Evolutionary conservation across 1,140 invertebrate species (phyloP).

Genomic region (Formica exsecta): DNA sequence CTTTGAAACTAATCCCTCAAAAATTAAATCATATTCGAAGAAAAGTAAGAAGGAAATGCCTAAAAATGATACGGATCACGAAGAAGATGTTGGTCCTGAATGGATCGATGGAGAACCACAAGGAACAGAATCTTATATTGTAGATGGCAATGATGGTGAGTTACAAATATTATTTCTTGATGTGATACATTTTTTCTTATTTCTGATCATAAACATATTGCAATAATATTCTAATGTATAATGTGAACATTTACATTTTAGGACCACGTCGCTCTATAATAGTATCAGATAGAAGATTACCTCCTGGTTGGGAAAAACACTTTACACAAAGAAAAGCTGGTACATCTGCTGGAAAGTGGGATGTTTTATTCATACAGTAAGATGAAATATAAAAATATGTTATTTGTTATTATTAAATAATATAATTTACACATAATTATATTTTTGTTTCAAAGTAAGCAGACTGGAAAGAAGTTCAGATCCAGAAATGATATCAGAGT

Average conservation of each 20-base stretch:
- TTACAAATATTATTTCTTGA: neutral
- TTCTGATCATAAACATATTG: neutral
- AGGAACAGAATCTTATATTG: conserved; percentile 82
- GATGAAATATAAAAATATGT: conserved; percentile 60
- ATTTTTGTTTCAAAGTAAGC: conserved; percentile 76
- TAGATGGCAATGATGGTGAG: conserved; percentile 83
- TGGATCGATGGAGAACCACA: conserved; percentile 84
- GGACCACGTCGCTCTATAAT: conserved; percentile 88
- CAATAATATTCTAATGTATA: neutral
- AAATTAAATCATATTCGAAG: conserved; percentile 72
- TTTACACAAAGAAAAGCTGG: conserved; percentile 90
- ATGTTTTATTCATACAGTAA: conserved; percentile 91
- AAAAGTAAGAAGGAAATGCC: conserved; percentile 77
- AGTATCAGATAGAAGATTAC: conserved; percentile 91
- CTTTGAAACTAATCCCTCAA: conserved; percentile 73
- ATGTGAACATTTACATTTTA: conserved; percentile 57
- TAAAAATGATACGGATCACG: conserved; percentile 74
- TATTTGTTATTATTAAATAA: conserved; percentile 17
- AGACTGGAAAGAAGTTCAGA: conserved; percentile 85
- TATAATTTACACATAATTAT: conserved; percentile 24
- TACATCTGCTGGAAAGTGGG: conserved; percentile 92
- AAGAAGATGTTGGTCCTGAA: conserved; percentile 81
- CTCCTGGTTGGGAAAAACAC: conserved; percentile 92
- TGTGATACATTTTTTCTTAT: neutral
- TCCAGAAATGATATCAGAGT: conserved; percentile 84